These are phyloP conservation scores for Spilosoma lubricipeda DNA, from an alignment of 2,888 invertebrate species.

Conservation along the genomic window DNA sequence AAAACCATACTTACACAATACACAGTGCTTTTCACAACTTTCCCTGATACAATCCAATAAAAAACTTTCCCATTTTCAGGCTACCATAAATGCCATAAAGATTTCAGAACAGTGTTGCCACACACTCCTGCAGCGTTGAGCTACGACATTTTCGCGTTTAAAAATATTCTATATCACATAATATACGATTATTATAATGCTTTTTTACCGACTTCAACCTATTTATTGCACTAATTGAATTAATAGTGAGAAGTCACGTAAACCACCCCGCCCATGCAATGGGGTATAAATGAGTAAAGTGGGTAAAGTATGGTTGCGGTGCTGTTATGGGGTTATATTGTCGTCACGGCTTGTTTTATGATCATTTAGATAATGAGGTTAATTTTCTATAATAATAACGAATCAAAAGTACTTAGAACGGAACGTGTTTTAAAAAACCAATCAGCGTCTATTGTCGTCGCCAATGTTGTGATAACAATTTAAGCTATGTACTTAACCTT, in stretches of 20 bases:
- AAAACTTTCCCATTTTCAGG: not conserved
- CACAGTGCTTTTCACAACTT: not conserved
- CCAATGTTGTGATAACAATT: too few relatives aligned
- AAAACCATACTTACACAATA: not conserved
- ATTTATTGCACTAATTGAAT: conserved; percentile 84
- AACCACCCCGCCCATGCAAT: conserved; percentile 37
- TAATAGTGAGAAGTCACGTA: conserved; percentile 78
- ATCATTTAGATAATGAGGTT: conserved; percentile 45
- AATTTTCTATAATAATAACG: too few relatives aligned
- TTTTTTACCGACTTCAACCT: conserved; percentile 71
- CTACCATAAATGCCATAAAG: conserved; percentile 35
- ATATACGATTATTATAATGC: conserved; percentile 80
- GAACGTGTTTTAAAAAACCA: too few relatives aligned
- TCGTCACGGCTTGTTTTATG: conserved; percentile 36
- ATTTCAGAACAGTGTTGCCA: conserved; percentile 56
- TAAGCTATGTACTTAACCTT: too few relatives aligned
- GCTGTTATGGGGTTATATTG: conserved; percentile 33
- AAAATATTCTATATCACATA: conserved; percentile 82
- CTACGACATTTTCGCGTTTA: conserved; percentile 73
- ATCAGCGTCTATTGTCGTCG: too few relatives aligned
- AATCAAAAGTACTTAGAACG: too few relatives aligned
- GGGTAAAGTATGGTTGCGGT: conserved; percentile 21
- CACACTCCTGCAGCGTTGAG: conserved; percentile 62
- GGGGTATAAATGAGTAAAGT: conserved; percentile 28
- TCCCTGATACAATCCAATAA: not conserved